These are phyloP conservation scores for Conops quadrifasciatus DNA, from an alignment of 2,888 invertebrate genomes.

Conservation along the genomic window DNA sequence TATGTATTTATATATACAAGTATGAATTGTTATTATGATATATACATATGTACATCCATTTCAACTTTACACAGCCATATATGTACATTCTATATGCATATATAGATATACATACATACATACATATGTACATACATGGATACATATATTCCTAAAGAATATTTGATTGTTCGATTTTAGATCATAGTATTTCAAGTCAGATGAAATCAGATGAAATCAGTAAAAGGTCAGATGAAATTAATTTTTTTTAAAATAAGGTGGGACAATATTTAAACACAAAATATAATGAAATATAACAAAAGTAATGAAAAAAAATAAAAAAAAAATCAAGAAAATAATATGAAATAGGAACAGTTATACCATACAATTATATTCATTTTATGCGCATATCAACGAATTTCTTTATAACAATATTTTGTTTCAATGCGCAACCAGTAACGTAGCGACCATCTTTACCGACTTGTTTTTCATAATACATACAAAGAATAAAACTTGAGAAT, in stretches of 20 bases:
- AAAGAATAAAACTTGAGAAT: no score
- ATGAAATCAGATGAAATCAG: not conserved
- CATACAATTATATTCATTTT: no score
- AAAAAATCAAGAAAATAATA: not conserved
- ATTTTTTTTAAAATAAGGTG: conserved; percentile 39
- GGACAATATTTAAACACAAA: conserved; percentile 42
- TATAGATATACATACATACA: conserved; percentile 41
- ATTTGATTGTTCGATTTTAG: conserved; percentile 45
- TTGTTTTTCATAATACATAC: no score
- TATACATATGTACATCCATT: conserved; percentile 28
- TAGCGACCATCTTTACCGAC: no score
- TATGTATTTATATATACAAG: conserved; percentile 15
- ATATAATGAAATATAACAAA: conserved; percentile 25
- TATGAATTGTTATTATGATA: conserved; percentile 1
- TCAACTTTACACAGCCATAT: conserved; percentile 17
- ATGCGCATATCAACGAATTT: no score
- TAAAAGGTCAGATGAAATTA: conserved; percentile 4
- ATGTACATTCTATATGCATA: conserved; percentile 35
- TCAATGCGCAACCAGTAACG: no score
- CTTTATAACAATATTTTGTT: no score
- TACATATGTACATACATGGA: conserved; percentile 42
- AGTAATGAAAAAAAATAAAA: not conserved
- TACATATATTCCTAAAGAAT: conserved; percentile 41
- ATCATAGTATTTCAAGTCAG: conserved; percentile 40
- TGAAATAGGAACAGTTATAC: no score